Evolutionary conservation across 2,113 vertebrate genomes (phyloP).

Genomic region (Chiloscyllium plagiosum): DNA sequence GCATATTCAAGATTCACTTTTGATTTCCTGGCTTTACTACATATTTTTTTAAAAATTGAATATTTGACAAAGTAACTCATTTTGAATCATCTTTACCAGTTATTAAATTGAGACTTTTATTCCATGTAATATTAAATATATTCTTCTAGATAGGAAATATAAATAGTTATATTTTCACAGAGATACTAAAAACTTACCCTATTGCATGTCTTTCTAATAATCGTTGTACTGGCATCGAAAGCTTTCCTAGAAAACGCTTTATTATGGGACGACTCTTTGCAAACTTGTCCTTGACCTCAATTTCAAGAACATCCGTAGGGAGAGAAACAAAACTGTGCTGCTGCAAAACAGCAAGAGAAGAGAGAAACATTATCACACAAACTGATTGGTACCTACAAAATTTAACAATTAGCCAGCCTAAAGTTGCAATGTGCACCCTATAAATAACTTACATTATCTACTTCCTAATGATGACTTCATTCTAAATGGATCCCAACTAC

Average conservation of each 20-base stretch:
- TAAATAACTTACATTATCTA: neutral
- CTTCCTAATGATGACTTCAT: neutral
- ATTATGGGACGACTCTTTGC: slow-evolving; percentile 96
- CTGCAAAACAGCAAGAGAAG: slow-evolving; percentile 55
- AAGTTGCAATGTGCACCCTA: neutral
- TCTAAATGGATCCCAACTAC: neutral
- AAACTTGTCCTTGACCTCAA: slow-evolving; percentile 98
- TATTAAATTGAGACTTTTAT: neutral
- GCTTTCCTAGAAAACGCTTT: slow-evolving; percentile 92
- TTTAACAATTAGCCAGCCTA: neutral
- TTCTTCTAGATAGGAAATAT: neutral
- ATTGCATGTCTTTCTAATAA: slow-evolving; percentile 94
- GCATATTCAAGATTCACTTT: neutral
- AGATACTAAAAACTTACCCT: slow-evolving; percentile 61
- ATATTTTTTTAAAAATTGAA: neutral
- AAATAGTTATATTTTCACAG: neutral
- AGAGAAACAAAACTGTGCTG: slow-evolving; percentile 91
- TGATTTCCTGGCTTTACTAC: neutral
- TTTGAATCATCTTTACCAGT: neutral
- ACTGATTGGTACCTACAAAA: neutral
- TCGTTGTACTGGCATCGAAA: slow-evolving; percentile 89
- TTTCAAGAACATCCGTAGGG: slow-evolving; percentile 94
- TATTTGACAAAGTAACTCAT: neutral
- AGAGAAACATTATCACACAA: neutral
- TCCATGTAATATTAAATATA: neutral